Conservation (phyloP, 2,113 vertebrate genomes). For the Mustela nigripes region DNA sequence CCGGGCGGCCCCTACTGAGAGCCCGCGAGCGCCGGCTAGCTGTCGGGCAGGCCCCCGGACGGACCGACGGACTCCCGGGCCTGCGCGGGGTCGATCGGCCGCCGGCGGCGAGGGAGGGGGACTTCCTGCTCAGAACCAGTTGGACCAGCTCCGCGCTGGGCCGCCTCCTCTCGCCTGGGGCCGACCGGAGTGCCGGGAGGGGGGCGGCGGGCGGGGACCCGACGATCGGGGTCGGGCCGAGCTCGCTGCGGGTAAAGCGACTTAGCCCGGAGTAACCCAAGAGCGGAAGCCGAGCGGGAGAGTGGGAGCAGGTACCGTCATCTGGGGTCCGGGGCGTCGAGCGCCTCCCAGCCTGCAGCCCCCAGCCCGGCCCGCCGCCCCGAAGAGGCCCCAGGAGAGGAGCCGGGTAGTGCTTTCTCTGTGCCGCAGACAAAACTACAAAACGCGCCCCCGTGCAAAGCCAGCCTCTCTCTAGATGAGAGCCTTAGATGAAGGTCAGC, state of each 20-base stretch:
- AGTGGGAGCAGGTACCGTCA: not conserved
- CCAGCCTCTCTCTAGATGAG: not conserved
- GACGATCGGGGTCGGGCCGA: constrained; percentile 58
- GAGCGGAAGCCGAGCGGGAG: not conserved
- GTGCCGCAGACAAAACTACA: fast-evolving
- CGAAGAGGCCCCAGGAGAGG: fast-evolving
- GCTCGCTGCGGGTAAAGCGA: constrained; percentile 57
- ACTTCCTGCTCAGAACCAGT: constrained; percentile 89
- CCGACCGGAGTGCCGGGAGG: constrained; percentile 48
- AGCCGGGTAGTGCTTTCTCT: not conserved
- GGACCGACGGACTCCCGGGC: not conserved
- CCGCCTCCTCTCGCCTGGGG: constrained; percentile 76
- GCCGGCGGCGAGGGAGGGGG: constrained; percentile 82
- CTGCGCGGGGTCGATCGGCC: constrained; percentile 51
- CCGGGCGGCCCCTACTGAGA: not conserved
- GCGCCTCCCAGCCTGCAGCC: not conserved
- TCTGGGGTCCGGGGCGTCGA: not conserved
- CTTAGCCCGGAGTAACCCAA: not conserved
- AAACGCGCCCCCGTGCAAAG: not conserved
- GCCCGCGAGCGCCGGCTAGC: not conserved
- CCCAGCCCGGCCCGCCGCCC: not conserved
- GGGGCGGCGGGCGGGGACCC: constrained; percentile 73
- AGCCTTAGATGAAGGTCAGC: not conserved
- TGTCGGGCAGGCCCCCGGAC: not conserved
- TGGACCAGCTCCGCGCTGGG: constrained; percentile 84